Base-by-base conservation (phyloP, 2,797 vertebrate species). In the Centropyge bicolor region DNA sequence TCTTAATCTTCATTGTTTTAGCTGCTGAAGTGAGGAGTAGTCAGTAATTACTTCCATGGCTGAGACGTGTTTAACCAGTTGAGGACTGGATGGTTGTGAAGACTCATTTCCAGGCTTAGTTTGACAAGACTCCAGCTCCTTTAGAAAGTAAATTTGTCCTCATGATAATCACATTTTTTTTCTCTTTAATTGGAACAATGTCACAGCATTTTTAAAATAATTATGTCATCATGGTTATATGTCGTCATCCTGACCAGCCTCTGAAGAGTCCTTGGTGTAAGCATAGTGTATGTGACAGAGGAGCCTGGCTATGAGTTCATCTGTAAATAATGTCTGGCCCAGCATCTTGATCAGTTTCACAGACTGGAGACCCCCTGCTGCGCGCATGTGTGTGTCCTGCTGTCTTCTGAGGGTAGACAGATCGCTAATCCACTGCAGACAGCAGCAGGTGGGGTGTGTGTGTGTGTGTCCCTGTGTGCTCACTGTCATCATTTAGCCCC, bases 351-450 rank as follows among this genome's bases (percentile, higher is more conserved):
- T 93, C 91, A 87, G 70, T 93, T 93, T 91, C 89, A 92, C 87
- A 93, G 88, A 91, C 89, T 70, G 80, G 8, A 57, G 49, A 52
- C 80, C 84, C 60, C 89, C 89, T 54, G 82, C 56, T 77, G 89
- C 0, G 80, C 73, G 67, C 24, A 67, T 88, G 88, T 91, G 88
- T 81, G 87, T 82, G 88, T 86, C 91, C 91, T 90, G 90, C 89
- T 93, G 91, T 85, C 87, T 83, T 90, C 90, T 86, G 74, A 81
- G 84, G 59, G 83, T 48, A 86, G 90, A 92, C 93, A 91, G 89
- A 91, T 63, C 83, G 83, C 90, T 95, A 95, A 96, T 95, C 95
- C 91, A 70, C 81, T 45, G 83, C 87, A 94, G 92, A 94, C 89
- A 85, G 83, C 92, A 94, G 94, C 92, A 93, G 93, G 92, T 93